Evolutionary conservation across 2,888 invertebrate species (phyloP), one percentile per base, ranked within the genome.

Genomic region (Cerastis leucographa): DNA sequence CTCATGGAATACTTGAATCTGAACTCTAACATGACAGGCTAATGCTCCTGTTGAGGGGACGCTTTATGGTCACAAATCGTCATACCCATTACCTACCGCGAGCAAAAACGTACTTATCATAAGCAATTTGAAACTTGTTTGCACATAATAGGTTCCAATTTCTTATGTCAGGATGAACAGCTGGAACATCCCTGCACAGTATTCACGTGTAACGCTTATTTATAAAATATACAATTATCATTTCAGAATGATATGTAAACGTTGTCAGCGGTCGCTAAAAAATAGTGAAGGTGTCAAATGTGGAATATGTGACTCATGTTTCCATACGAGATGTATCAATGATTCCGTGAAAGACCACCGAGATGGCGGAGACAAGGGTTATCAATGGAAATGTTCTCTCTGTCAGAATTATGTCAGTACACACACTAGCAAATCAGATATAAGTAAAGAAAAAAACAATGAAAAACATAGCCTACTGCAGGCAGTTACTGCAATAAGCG

Each of bases 301-400:
- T 83, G 86, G 83, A 9, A 81, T 87, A 42, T 95, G 94, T 64
- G 91, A 92, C 4, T 91, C 93, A 1, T 89, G 90, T 54, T 92
- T 83, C 75, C 92, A 93, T 77, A 29, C 85, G 72, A 90, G 89
- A 62, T 93, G 94, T 80, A 84, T 85, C 40, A 82, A 80, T 46
- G 90, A 89, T 1, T 22, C 74, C 22, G 71, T 76, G 0, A 90
- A 90, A 42, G 90, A 90, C 19, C 49, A 85, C 11, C 85, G 87
- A 0, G 92, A 92, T 25, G 79, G 88, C 54, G 94, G 94, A 2
- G 94, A 94, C 72, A 90, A 87, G n/a, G 90, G 88, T 3, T 90
- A 90, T 64, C 92, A 91, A 62, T 94, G 95, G 94, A 91, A 90
- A 67, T 95, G 95, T 80, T 92, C 93, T 2, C 85, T 91, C 1